phyloP scores from a whole-genome alignment of 2,797 vertebrate genomes.

The Gadopsis bispinosus region DNA sequence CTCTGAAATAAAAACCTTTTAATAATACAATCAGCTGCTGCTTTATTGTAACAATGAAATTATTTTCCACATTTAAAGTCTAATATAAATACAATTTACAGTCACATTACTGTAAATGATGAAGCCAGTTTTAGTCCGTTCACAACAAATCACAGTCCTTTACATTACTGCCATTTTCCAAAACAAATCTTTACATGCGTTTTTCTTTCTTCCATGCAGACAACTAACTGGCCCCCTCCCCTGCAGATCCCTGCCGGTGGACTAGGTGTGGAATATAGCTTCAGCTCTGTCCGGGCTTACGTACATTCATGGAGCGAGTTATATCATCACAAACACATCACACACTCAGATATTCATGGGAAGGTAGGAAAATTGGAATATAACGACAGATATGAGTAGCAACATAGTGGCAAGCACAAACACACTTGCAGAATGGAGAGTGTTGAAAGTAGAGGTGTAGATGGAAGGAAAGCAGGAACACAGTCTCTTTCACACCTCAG shows the following conservation, averaged over 20 bases:
- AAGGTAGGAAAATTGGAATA: background rate
- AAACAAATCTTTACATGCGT: background rate
- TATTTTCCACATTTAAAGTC: background rate
- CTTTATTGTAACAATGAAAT: background rate
- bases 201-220: background rate
- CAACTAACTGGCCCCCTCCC: background rate
- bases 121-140: background rate
- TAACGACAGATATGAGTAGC: conserved; percentile 10
- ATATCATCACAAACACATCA: conserved; percentile 10
- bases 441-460: conserved; percentile 12
- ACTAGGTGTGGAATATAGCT: conserved; percentile 44
- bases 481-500: conserved; percentile 49
- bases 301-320: conserved; percentile 24
- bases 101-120: background rate
- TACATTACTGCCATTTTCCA: background rate
- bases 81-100: background rate
- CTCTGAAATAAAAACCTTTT: background rate
- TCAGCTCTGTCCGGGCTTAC: background rate
- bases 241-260: conserved; percentile 20
- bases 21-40: conserved; percentile 1
- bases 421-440: background rate
- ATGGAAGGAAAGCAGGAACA: conserved; percentile 24
- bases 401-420: background rate
- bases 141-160: background rate
- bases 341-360: conserved; percentile 9